phyloP scores from a whole-genome alignment of 2,888 invertebrate genomes.

The Scaptomyza tumidula region DNA sequence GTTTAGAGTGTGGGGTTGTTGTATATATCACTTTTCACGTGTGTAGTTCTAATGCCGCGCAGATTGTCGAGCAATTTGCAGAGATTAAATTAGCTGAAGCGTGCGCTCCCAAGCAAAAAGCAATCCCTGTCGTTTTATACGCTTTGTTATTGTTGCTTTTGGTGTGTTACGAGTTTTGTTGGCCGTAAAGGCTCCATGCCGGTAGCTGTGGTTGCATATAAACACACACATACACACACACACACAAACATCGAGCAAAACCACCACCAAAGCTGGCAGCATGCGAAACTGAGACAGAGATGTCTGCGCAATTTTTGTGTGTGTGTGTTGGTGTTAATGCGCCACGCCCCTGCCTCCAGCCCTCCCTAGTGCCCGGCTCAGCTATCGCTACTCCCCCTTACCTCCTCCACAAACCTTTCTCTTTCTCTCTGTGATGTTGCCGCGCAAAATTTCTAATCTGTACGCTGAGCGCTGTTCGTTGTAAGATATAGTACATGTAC shows the following conservation, averaged over 20 bases:
- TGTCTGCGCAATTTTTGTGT: conserved; percentile 55
- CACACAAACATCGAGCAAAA: conserved; percentile 32
- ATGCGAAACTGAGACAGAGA: conserved; percentile 37
- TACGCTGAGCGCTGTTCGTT: conserved; percentile 8
- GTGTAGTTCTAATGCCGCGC: conserved; percentile 79
- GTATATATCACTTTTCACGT: conserved; percentile 68
- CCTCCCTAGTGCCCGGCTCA: conserved; percentile 42
- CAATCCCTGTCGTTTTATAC: conserved; percentile 31
- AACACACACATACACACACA: not conserved
- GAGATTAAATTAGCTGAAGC: conserved; percentile 84
- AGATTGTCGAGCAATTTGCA: conserved; percentile 84
- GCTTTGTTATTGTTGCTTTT: conserved; percentile 22
- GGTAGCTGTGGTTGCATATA: conserved; percentile 68
- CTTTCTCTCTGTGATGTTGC: conserved; percentile 38
- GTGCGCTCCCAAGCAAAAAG: conserved; percentile 58
- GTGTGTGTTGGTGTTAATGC: conserved; percentile 59
- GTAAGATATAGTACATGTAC: conserved; percentile 30
- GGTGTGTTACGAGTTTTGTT: conserved; percentile 40
- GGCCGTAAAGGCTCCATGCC: conserved; percentile 42
- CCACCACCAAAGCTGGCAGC: conserved; percentile 59
- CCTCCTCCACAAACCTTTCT: not conserved
- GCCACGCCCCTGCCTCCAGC: conserved; percentile 67
- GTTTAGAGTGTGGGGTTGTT: not conserved
- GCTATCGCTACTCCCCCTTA: conserved; percentile 17
- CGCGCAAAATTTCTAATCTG: conserved; percentile 76